phyloP scores from a whole-genome alignment of 2,113 vertebrate genomes.

The Phylloscopus whistleri region DNA sequence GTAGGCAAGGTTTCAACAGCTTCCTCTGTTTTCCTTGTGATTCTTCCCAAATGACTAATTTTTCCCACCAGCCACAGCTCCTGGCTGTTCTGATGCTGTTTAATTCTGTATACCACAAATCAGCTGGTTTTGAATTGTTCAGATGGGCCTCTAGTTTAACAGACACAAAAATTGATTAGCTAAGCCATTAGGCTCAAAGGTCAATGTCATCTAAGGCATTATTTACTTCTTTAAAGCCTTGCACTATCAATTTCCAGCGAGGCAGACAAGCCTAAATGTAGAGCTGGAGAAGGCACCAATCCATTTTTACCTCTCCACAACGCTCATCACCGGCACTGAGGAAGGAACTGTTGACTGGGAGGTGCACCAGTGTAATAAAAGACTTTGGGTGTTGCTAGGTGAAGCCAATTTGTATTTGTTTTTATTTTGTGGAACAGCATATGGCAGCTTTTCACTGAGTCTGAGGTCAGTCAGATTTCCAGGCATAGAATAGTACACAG shows the following conservation, averaged over 20 bases:
- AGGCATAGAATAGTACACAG: neutral
- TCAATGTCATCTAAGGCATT: neutral
- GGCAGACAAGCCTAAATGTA: neutral
- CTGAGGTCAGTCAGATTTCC: neutral
- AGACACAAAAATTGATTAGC: constrained; percentile 4
- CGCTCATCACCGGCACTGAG: neutral
- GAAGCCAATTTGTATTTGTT: neutral
- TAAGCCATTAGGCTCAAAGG: neutral
- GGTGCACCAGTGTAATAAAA: neutral
- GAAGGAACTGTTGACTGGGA: neutral
- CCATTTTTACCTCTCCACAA: neutral
- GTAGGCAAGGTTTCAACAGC: neutral
- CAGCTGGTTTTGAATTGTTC: neutral
- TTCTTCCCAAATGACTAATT: neutral
- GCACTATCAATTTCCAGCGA: constrained; percentile 2
- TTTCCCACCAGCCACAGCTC: neutral
- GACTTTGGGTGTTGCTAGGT: neutral
- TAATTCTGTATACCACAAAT: neutral
- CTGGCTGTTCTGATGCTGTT: neutral
- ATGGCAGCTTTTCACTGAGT: neutral
- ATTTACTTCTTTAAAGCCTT: neutral
- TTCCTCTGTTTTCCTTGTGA: neutral
- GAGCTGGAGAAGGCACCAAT: neutral
- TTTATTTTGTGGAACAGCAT: neutral
- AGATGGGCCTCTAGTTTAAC: neutral